These are phyloP conservation scores for Keiferia lycopersicella DNA, from an alignment of 2,888 invertebrate genomes.

Conservation along the genomic window DNA sequence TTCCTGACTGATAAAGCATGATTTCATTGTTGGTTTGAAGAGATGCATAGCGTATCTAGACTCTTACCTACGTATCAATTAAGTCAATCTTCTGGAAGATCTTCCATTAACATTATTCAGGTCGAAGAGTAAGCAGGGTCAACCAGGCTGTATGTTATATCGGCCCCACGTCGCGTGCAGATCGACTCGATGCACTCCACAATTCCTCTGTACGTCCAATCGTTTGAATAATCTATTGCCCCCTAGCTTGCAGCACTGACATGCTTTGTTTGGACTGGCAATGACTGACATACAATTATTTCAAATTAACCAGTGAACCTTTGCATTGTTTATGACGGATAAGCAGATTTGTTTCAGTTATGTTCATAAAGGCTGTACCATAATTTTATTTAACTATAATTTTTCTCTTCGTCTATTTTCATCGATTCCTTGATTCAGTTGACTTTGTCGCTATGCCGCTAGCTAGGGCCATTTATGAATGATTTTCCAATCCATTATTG, in stretches of 20 bases:
- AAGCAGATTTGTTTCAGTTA: background rate
- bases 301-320: background rate
- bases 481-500: background rate
- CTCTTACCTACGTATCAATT: background rate
- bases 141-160: background rate
- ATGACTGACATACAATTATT: background rate
- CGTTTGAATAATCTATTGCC: slow-evolving; percentile 18
- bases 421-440: background rate
- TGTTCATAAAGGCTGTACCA: background rate
- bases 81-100: background rate
- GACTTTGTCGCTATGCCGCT: background rate
- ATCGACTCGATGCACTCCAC: background rate
- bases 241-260: background rate
- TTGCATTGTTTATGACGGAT: background rate
- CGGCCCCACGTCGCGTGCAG: slow-evolving; percentile 4
- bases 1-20: too few relatives aligned
- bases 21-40: background rate
- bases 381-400: background rate
- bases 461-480: background rate
- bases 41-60: background rate
- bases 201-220: background rate
- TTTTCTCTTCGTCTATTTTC: background rate
- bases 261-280: background rate
- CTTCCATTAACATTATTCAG: background rate
- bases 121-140: slow-evolving; percentile 11